Conservation (phyloP, 1,140 invertebrate species). For the Hylaeus anthracinus region DNA sequence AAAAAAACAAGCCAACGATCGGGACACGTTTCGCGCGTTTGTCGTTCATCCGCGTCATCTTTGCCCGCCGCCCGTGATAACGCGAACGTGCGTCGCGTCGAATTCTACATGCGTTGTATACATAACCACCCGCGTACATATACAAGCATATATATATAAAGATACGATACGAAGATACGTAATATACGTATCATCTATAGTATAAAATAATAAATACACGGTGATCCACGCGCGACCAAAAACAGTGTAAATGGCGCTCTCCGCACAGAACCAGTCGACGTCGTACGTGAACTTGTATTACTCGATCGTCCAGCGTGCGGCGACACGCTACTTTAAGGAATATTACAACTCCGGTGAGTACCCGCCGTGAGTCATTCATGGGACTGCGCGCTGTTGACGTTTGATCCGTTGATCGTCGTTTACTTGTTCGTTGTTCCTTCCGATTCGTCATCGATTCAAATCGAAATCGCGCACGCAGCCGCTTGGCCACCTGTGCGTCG, state of each 20-base stretch:
- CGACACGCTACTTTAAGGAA: conserved; percentile 81
- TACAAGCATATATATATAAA: conserved; percentile 2
- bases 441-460: background rate
- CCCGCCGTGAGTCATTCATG: background rate
- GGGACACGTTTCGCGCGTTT: conserved; percentile 52
- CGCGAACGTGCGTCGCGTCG: conserved; percentile 53
- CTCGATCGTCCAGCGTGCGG: conserved; percentile 81
- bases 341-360: conserved; percentile 82
- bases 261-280: conserved; percentile 80
- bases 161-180: background rate
- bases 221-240: conserved; percentile 61
- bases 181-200: background rate
- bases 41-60: conserved; percentile 49
- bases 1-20: conserved; percentile 9
- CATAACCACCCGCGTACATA: background rate
- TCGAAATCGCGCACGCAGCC: conserved; percentile 13
- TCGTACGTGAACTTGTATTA: conserved; percentile 81
- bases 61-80: conserved; percentile 47
- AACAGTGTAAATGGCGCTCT: conserved; percentile 81
- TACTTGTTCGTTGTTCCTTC: too few relatives aligned
- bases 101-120: conserved; percentile 30
- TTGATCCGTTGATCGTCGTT: too few relatives aligned
- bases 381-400: background rate
- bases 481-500: conserved; percentile 53
- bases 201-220: conserved; percentile 31